These are phyloP conservation scores for Calidris pygmaea DNA, from an alignment of 2,113 vertebrate genomes.

Conservation along the genomic window DNA sequence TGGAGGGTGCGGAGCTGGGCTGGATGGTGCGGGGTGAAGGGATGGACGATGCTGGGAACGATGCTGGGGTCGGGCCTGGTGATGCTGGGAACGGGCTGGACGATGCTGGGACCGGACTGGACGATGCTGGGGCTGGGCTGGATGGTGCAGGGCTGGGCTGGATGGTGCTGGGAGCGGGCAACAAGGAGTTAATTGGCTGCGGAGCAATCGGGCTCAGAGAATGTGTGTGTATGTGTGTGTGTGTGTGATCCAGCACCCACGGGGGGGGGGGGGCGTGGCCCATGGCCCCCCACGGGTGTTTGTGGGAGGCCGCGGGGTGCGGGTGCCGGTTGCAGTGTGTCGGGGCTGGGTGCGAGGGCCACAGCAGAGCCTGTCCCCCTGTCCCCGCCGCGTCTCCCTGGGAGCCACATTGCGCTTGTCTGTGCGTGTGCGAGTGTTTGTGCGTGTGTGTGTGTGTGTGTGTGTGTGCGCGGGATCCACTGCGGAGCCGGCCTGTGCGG, in stretches of 20 bases:
- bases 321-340: neutral
- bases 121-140: too few species aligned
- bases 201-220: neutral
- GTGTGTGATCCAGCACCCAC: neutral
- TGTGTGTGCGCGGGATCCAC: neutral
- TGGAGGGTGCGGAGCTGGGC: neutral
- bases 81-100: neutral
- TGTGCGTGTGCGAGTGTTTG: neutral
- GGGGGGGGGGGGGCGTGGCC: neutral
- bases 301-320: neutral
- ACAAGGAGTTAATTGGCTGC: constrained; percentile 1
- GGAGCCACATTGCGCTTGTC: neutral
- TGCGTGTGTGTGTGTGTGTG: neutral
- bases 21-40: neutral
- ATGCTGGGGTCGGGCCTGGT: too few species aligned
- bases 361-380: neutral
- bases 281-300: neutral
- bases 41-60: too few species aligned
- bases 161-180: neutral
- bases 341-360: neutral
- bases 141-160: neutral
- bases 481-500: neutral
- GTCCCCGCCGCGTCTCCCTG: neutral
- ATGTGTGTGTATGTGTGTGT: too few species aligned
- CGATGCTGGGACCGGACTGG: too few species aligned